A percentile compares a stretch with the other conserved stretches of the same genome.
These are phyloP conservation scores for Slavum lentiscoides DNA, from an alignment of 2,888 invertebrate genomes.

Conservation along the genomic window DNA sequence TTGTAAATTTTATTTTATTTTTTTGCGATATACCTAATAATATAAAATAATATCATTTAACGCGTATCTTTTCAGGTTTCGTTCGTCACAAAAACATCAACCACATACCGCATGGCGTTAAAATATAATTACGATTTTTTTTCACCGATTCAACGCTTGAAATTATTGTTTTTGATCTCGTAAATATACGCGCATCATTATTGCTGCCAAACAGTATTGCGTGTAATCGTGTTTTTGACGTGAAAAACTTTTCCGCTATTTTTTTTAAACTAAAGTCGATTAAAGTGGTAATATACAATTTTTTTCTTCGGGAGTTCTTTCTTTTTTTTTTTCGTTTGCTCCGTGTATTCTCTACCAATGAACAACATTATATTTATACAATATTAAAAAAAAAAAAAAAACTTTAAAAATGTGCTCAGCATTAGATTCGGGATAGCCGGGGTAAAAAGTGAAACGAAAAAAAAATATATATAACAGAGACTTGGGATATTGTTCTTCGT, in stretches of 20 bases:
- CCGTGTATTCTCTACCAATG: conserved; percentile 10
- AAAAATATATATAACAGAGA: conserved; percentile 22
- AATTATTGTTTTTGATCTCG: no score
- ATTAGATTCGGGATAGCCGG: conserved; percentile 33
- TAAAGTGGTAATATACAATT: conserved; percentile 42
- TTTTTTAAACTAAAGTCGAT: conserved; percentile 38
- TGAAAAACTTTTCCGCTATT: conserved; percentile 38
- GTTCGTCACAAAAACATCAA: no score
- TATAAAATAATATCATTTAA: no score
- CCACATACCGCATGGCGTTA: no score
- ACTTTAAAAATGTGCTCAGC: conserved; percentile 44
- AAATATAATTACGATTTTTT: no score
- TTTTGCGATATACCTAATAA: no score
- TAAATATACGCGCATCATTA: background rate
- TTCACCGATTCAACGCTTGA: no score
- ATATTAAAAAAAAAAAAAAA: conserved; percentile 35
- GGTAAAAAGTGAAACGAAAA: conserved; percentile 30
- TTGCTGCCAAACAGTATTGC: conserved; percentile 20
- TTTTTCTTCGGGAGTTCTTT: background rate
- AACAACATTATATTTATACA: conserved; percentile 46
- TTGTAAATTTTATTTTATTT: no score
- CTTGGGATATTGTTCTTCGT: conserved; percentile 42
- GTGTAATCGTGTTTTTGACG: conserved; percentile 46
- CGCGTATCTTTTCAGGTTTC: no score
- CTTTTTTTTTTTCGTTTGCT: conserved; percentile 34